Conservation (phyloP, 2,113 vertebrate species). For the Condylura cristata region DNA sequence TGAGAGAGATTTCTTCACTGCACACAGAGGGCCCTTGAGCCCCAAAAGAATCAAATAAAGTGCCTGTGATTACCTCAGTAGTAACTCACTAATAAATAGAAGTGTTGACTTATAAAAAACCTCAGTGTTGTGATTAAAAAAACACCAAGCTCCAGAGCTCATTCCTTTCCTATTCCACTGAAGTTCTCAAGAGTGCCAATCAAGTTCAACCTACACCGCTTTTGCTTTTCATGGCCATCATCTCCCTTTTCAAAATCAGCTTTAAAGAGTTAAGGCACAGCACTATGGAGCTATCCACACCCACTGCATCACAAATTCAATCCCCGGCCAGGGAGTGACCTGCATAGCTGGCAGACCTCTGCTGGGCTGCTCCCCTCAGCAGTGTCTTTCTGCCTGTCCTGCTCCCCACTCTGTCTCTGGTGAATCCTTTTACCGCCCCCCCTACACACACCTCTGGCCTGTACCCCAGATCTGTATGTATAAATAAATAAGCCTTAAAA, state of each 20-base stretch:
- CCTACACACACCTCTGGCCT: too few relatives aligned
- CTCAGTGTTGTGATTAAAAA: neutral
- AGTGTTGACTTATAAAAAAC: neutral
- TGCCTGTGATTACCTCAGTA: neutral
- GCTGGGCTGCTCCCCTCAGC: too few relatives aligned
- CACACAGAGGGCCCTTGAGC: neutral
- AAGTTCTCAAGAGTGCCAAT: neutral
- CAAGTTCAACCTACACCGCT: neutral
- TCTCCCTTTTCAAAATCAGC: conserved; percentile 16
- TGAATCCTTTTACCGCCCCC: too few relatives aligned
- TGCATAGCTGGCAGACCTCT: too few relatives aligned
- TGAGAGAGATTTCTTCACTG: neutral
- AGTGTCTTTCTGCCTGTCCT: too few relatives aligned
- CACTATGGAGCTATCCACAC: too few relatives aligned
- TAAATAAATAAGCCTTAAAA: too few relatives aligned
- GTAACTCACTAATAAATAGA: neutral
- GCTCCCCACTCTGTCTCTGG: too few relatives aligned
- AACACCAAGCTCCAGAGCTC: neutral
- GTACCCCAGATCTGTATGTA: too few relatives aligned
- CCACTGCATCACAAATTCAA: too few relatives aligned
- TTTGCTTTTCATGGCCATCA: neutral
- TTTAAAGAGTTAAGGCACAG: too few relatives aligned
- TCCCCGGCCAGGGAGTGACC: too few relatives aligned
- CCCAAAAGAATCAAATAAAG: neutral
- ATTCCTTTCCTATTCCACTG: neutral